Conservation (phyloP, 2,113 vertebrate species). For the Podarcis cretensis region DNA sequence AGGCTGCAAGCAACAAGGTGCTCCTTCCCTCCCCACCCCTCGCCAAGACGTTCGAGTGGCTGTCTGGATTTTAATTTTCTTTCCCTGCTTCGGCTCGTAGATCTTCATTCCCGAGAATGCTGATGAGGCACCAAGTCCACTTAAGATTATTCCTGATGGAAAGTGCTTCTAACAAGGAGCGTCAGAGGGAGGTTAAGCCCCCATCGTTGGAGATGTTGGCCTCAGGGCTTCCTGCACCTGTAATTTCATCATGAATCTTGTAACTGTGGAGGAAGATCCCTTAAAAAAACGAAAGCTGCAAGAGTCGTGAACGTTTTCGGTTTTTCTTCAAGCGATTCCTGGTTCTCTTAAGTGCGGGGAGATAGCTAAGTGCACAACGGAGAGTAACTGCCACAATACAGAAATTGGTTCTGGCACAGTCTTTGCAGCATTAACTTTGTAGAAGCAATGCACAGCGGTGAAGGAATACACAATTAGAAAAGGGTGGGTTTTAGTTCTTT, state of each 20-base stretch:
- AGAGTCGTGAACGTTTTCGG: background rate
- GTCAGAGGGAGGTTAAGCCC: background rate
- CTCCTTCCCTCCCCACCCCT: background rate
- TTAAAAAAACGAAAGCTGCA: background rate
- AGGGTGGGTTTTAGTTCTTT: background rate
- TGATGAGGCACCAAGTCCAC: slow-evolving; percentile 18
- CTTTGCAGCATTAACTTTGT: background rate
- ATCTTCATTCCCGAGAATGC: slow-evolving; percentile 23
- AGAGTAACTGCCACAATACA: background rate
- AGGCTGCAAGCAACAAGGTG: background rate
- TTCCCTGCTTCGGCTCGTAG: background rate
- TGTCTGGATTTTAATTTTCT: slow-evolving; percentile 16
- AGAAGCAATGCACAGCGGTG: background rate
- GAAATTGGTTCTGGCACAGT: background rate
- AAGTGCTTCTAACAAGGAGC: background rate
- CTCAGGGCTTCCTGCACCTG: background rate
- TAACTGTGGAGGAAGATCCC: background rate
- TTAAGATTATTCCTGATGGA: slow-evolving; percentile 10
- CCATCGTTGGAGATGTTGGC: background rate
- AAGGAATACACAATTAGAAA: background rate
- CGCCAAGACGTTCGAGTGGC: background rate
- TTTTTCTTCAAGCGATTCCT: background rate
- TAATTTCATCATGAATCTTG: slow-evolving; percentile 7
- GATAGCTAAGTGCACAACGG: background rate
- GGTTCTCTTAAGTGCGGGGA: background rate